Percentiles rank a stretch among this genome's conserved stretches.
Evolutionary conservation across 1,140 invertebrate genomes (phyloP).

Genomic region (Dolichoris vasculosae): DNA sequence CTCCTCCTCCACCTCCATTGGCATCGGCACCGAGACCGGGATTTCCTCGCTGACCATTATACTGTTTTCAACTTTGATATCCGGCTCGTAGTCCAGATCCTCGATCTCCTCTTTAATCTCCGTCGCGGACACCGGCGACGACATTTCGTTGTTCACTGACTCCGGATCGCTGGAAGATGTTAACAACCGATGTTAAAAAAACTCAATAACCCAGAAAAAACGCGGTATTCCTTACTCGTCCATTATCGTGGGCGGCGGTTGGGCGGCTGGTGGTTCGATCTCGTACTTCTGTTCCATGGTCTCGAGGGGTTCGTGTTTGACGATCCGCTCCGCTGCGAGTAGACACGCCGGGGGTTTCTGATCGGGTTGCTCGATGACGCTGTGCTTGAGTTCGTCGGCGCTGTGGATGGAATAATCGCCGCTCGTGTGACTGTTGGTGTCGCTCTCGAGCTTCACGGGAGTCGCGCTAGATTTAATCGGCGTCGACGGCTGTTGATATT

Average conservation of each 20-base stretch:
- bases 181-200: no score
- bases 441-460: slow-evolving; percentile 67
- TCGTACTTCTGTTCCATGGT: slow-evolving; percentile 28
- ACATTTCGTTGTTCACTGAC: slow-evolving; percentile 56
- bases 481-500: slow-evolving; percentile 37
- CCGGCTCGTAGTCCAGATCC: slow-evolving; percentile 63
- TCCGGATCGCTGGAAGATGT: slow-evolving; percentile 62
- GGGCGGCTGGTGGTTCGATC: slow-evolving; percentile 45
- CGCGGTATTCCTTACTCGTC: slow-evolving; percentile 33
- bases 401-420: slow-evolving; percentile 66
- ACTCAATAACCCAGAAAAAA: background rate
- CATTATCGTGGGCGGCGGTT: slow-evolving; percentile 42
- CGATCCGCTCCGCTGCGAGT: background rate
- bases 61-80: slow-evolving; percentile 16
- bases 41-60: slow-evolving; percentile 20
- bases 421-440: slow-evolving; percentile 56
- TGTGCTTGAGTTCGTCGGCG: slow-evolving; percentile 66
- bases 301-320: slow-evolving; percentile 43
- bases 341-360: slow-evolving; percentile 44
- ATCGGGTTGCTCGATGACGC: slow-evolving; percentile 32
- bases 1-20: slow-evolving; percentile 63
- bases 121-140: slow-evolving; percentile 45
- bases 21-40: slow-evolving; percentile 47
- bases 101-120: slow-evolving; percentile 72
- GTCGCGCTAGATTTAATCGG: slow-evolving; percentile 57